phyloP scores from a whole-genome alignment of 2,113 vertebrate species.

The Albula goreensis region DNA sequence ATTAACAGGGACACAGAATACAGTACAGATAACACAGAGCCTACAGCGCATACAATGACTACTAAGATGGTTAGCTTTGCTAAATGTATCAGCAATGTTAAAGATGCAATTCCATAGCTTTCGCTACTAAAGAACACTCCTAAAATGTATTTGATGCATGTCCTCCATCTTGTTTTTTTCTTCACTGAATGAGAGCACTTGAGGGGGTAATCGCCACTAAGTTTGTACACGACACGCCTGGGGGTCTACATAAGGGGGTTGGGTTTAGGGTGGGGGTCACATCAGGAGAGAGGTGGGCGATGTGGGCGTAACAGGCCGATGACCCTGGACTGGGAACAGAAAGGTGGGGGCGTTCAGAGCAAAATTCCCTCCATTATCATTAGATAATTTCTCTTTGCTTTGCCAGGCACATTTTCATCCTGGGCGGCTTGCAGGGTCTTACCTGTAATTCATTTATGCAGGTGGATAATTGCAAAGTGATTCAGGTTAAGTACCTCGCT shows the following conservation, averaged over 20 bases:
- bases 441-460: slow-evolving; percentile 4
- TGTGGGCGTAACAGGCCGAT: not conserved
- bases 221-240: not conserved
- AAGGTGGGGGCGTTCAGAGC: too few species aligned
- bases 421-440: not conserved
- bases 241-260: not conserved
- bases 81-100: too few species aligned
- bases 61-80: not conserved
- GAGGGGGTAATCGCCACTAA: too few species aligned
- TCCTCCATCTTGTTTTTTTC: too few species aligned
- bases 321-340: not conserved
- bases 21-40: not conserved
- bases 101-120: too few species aligned
- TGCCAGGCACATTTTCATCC: not conserved
- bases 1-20: not conserved
- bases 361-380: not conserved
- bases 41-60: not conserved
- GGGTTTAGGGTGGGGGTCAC: not conserved
- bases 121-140: too few species aligned
- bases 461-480: not conserved
- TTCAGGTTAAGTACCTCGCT: not conserved
- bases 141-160: too few species aligned
- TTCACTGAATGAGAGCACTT: too few species aligned
- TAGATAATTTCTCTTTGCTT: not conserved
- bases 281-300: too few species aligned